Base-by-base conservation (phyloP, 2,113 vertebrate species). In the human (Homo sapiens) region DNA sequence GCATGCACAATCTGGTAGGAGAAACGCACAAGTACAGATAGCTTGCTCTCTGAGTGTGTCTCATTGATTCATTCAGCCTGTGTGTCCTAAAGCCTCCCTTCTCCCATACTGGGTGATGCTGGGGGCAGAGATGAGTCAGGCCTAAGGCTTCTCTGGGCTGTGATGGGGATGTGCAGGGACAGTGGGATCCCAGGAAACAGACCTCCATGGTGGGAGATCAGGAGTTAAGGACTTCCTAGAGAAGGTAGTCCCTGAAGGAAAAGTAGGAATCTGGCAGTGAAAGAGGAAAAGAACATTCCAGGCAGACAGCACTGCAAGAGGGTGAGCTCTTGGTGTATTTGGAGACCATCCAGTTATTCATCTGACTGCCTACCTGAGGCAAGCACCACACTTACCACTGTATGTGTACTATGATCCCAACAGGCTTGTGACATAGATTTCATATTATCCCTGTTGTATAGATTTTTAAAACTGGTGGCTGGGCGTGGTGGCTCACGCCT, bases 21-120 rank as follows among this genome's bases (percentile, higher is more conserved):
- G 48, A 38, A 85, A 66, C 23, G 22, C 72, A 3, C 18, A 66
- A 95, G 94, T 90, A 82, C 70, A 89, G 89, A 81, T 35, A 50
- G 85, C 78, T 93, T 81, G 76, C 43, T 97, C 45, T 87, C 76
- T 55, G 30, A 70, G 17, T 52, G 45, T n/a, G 76, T 94, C 64
- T 90, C 22, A 3, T 30, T 59, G 89, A 35, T 82, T 86, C 90
- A 75, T 82, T 94, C n/a, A 50, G 78, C 82, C 68, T 43, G 25
- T 25, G 38, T 75, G 57, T 79, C 43, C 73, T 17, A 30, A 55
- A 78, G n/a, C 61, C 32, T 20, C 57, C 76, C 45, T 84, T 22
- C 0, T 64, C 6, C 3, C 1, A 0, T 70, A 48, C 89, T 72
- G 3, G 43, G 45, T 5, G 0, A 8, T 43, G 40, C 64, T 38